Base-by-base conservation (phyloP, 2,797 vertebrate species). In the Sebastes cheni region DNA sequence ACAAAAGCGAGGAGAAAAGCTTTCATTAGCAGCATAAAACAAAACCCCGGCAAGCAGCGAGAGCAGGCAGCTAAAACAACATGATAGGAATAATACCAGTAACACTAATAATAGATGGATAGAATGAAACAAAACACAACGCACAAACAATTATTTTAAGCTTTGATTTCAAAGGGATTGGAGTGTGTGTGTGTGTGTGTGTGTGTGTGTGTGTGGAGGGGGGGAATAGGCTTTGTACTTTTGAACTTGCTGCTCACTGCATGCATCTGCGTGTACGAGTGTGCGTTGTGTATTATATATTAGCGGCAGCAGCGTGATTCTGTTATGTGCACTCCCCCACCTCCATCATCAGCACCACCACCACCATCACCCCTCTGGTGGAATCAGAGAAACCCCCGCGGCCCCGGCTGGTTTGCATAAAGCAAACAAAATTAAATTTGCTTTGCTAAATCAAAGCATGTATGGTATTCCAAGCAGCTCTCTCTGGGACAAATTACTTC, bases 371-470 rank as follows among this genome's bases (percentile, higher is more conserved):
- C 96, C 97, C 97, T 93, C 91, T 92, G 88, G 92, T 93, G 91
- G 91, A 95, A 93, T 94, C 92, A 93, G 88, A 93, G 88, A 93
- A 93, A 97, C 95, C 96, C 97, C 97, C 96, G 88, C 95, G 97
- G 96, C 97, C 96, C 96, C 94, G 97, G 96, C 96, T 98, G 96
- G 97, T 99, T 99, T 99, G 97, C 97, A 99, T 99, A 99, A 99
- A 98, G 97, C 97, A 99, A 99, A 99, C 97, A 98, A 99, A 99
- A 99, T 99, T 99, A 98, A 97, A 99, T 99, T 99, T 98, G 98
- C 97, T 99, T 99, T 99, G 97, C 98, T 98, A 97, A 99, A 99
- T 99, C 97, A 97, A 98, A 99, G 98, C 97, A 96, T 97, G 95
- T 97, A 97, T 97, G 97, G 97, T 97, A 98, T 97, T 97, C 97